A percentile compares a stretch with the other conserved stretches of the same genome.
Evolutionary conservation across 2,888 invertebrate genomes (phyloP).

Genomic region (Himalopsyche kuldschensis): DNA sequence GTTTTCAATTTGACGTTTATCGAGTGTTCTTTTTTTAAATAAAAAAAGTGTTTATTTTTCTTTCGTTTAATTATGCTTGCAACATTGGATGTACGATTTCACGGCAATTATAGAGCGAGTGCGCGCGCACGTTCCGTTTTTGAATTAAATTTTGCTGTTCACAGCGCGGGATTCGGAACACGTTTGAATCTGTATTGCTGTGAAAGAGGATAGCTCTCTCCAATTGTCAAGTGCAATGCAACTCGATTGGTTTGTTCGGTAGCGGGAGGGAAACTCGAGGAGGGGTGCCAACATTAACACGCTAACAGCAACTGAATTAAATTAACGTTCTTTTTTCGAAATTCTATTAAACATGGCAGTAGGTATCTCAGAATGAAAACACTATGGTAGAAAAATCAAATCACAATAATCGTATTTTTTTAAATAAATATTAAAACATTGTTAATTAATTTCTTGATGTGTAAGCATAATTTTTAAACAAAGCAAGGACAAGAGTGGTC

Average conservation of each 20-base stretch:
- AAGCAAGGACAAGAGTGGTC: no score
- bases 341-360: background rate
- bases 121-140: background rate
- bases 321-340: background rate
- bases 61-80: background rate
- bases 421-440: no score
- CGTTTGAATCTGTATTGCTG: background rate
- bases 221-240: background rate
- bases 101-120: background rate
- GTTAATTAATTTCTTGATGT: no score
- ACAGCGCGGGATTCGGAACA: background rate
- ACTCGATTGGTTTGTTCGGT: background rate
- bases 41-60: background rate
- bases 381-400: no score
- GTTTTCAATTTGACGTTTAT: background rate
- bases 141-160: background rate
- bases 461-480: no score
- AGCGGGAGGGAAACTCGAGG: background rate
- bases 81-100: background rate
- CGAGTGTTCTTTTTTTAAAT: background rate
- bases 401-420: no score
- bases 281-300: background rate
- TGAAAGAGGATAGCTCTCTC: constrained; percentile 1
- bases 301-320: background rate
- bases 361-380: no score